Base-by-base conservation (phyloP, 30 jellyfish, hydroid and myxozoan genomes). In the Aurelia coerulea region DNA sequence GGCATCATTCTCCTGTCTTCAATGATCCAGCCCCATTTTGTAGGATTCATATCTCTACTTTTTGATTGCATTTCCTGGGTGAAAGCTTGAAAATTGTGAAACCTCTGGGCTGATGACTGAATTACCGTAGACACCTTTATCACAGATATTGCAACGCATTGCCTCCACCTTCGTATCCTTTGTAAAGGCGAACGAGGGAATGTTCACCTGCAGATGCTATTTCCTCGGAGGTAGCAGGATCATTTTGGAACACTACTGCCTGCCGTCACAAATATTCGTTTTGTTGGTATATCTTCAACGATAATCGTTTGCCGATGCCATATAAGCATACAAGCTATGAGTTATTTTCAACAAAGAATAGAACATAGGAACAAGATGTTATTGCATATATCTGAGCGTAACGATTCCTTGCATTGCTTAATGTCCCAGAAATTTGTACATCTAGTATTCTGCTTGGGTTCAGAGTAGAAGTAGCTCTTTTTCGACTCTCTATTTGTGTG, bases 81-180 rank as follows among this genome's bases (percentile, higher is more conserved):
- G 84, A 56, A 85, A 41, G 74, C 88, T 39, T 89, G 62, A 18
- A 4, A 56, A 58, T 78, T 75, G 74, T 85, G 94, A 66, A 73
- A 85, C 66, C 65, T 85, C 9, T 85, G 94, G 94, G 75, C 83
- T 41, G 66, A 85, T 73, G 14, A 18, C 58, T 34, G 79, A 50
- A 37, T 72, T 71, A 46, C 54, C 88, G 9, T 80, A 54, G 60
- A 73, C 66, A 69, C 12, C 67, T 84, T 84, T 84, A 15, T 70
- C 93, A 84, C 93, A 84, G 73, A 71, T 71, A 62, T 84, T 72
- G 80, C 73, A 84, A 39, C 80, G 93, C 88, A 71, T 16, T 34
- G 65, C 80, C 80, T 33, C 0, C 87, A 60, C 67, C 75, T 56
- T 72, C 93, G 56, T 84, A 54, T 51, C 81, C 93, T 31, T 69